These are phyloP conservation scores for Congeria kusceri DNA, from an alignment of 2,888 invertebrate species.

Conservation along the genomic window DNA sequence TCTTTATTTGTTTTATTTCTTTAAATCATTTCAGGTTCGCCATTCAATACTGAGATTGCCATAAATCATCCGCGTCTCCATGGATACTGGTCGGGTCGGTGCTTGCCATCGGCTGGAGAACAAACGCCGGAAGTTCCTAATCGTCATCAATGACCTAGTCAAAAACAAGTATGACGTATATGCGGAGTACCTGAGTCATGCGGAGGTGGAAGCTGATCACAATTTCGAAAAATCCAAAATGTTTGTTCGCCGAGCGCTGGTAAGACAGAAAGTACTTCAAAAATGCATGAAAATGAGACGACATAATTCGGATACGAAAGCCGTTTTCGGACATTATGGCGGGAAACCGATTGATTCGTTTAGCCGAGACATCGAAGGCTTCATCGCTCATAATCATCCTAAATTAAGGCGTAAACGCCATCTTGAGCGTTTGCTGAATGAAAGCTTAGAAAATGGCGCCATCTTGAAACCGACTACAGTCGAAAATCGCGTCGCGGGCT, in stretches of 20 bases:
- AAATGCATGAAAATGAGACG: constrained; percentile 75
- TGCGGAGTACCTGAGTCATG: constrained; percentile 65
- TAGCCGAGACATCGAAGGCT: constrained; percentile 70
- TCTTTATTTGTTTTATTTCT: too few relatives aligned
- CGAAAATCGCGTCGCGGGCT: too few relatives aligned
- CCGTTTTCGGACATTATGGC: constrained; percentile 67
- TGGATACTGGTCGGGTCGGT: constrained; percentile 74
- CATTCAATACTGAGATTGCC: too few relatives aligned
- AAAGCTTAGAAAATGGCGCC: constrained; percentile 66
- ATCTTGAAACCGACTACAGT: constrained; percentile 62
- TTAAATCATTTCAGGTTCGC: too few relatives aligned
- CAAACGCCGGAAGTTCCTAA: constrained; percentile 71
- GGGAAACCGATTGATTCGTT: constrained; percentile 72
- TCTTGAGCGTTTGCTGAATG: constrained; percentile 63
- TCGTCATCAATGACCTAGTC: constrained; percentile 74
- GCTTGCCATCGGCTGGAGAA: constrained; percentile 70
- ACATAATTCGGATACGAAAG: constrained; percentile 24
- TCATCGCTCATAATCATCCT: constrained; percentile 73
- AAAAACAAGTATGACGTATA: constrained; percentile 64
- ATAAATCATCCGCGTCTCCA: constrained; percentile 12
- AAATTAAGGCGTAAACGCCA: constrained; percentile 66
- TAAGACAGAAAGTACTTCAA: constrained; percentile 70
- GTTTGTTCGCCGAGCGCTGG: constrained; percentile 67
- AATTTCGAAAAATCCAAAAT: constrained; percentile 69
- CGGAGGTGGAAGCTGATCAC: constrained; percentile 60